Evolutionary conservation across 2,888 invertebrate genomes (phyloP).

Genomic region (Seira musarum): DNA sequence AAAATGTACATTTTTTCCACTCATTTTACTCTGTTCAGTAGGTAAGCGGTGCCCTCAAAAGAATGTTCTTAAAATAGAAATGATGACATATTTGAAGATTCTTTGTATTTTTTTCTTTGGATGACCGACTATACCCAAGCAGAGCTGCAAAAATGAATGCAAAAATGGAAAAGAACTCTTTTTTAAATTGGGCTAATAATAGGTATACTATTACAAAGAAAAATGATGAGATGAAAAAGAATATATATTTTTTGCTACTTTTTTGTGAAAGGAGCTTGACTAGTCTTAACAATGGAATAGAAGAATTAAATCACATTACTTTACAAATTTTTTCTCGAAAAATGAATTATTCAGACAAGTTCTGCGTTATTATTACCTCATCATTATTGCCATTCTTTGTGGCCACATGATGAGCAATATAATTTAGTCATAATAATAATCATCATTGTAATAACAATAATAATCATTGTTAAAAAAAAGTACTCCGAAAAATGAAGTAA

Average conservation of each 20-base stretch:
- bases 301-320: conserved; percentile 60
- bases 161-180: neutral
- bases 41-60: neutral
- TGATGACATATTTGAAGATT: neutral
- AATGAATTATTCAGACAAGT: conserved; percentile 14
- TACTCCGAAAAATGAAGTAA: neutral
- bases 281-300: neutral
- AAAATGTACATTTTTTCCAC: neutral
- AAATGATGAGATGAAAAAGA: neutral
- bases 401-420: conserved; percentile 14
- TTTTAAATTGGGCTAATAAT: neutral
- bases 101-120: neutral
- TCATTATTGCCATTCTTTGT: neutral
- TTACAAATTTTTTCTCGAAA: conserved; percentile 44
- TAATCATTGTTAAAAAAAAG: conserved; percentile 26
- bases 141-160: neutral
- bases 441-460: conserved; percentile 41
- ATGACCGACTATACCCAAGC: neutral
- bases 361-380: conserved; percentile 9
- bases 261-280: neutral
- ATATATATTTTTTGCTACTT: neutral
- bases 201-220: neutral
- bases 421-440: conserved; percentile 56
- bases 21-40: neutral
- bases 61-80: neutral